Base-by-base conservation (phyloP, 2,888 invertebrate genomes). In the Heliconius sara region DNA sequence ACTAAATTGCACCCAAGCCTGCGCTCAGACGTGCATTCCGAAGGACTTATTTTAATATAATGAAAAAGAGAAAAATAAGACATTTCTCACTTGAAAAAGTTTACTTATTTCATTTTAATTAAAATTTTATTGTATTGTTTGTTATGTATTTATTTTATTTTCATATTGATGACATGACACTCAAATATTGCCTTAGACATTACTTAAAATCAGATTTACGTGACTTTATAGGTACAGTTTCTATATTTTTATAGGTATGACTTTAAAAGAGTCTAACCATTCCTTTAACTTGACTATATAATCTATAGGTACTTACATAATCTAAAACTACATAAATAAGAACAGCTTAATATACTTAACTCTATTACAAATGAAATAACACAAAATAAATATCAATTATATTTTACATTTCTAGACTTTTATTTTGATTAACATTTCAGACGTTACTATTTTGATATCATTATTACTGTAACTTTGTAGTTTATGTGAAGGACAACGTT, bases 1-100 rank as follows among this genome's bases (percentile, higher is more conserved):
- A 63, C 43, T 39, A 65, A 75, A 65, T 75, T 65, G 65, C 65
- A 47, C 43, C 27, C 63, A 47, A 47, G 75, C 60, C 43, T 65
- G 75, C 65, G 25, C 65, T 43, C 27, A 9, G 65, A 65, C 65
- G 43, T 63, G 13, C 65, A 65, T 75, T 63, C 27, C 34, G 60
- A 39, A 73, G 25, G 16, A 25, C 25, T 60, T n/a, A 57, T 25
- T 73, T 60, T 73, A 30, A 22, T 72, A 30, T 22, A 52, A 27
- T 27, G 25, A 52, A 34, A 73, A 60, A 57, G 7, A 60, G 34
- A 73, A 60, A 73, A 73, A 34, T 73, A n/a, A 60, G 72, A 27
- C 16, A 34, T 34, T 73, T 68, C 60, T 60, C n/a, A 22, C 52
- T 52, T 52, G 52, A 52, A 52, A 52, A 52, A 52, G 22, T 7